Base-by-base conservation (phyloP, 1,140 invertebrate species). In the Musca vetustissima region DNA sequence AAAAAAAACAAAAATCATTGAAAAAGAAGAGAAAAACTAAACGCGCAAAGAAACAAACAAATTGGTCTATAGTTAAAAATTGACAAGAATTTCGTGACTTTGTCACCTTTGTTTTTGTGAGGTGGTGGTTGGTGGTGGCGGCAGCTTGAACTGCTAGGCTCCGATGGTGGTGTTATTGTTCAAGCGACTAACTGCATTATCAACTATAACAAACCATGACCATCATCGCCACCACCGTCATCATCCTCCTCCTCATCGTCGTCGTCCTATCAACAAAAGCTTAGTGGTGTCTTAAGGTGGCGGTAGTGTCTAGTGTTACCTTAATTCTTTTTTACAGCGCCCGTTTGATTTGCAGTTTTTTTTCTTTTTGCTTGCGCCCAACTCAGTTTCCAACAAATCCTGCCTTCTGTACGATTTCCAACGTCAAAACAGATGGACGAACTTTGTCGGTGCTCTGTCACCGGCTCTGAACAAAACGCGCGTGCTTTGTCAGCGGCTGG, bases 61-160 rank as follows among this genome's bases (percentile, higher is more conserved):
- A 81, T 81, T 81, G 79, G 79, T 80, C 79, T 79, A 76, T 79
- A 81, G 77, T 81, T 77, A 76, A 80, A 81, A 80, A 81, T 81
- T 81, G 79, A 81, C 79, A 81, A 81, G 79, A 81, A 81, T 79
- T 80, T 81, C 79, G 79, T 81, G 79, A 81, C 79, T 81, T 81
- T 81, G 79, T 81, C 79, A 81, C 79, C 79, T 81, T 77, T 78
- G 76, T 78, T 77, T 76, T 70, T 64, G 61, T 50, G 66, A n/a
- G n/a, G n/a, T n/a, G n/a, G n/a, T n/a, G n/a, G n/a, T n/a, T 52
- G 57, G 11, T 55, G n/a, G 50, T 55, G 25, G 21, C 25, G 25
- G 61, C 9, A 28, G 28, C 22, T 28, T 21, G 43, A 15, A 57
- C 28, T 50, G 67, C 24, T 53, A n/a, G n/a, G 47, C 47, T n/a